phyloP scores from a whole-genome alignment of 2,797 vertebrate species.

The Oryzias dopingdopingensis region DNA sequence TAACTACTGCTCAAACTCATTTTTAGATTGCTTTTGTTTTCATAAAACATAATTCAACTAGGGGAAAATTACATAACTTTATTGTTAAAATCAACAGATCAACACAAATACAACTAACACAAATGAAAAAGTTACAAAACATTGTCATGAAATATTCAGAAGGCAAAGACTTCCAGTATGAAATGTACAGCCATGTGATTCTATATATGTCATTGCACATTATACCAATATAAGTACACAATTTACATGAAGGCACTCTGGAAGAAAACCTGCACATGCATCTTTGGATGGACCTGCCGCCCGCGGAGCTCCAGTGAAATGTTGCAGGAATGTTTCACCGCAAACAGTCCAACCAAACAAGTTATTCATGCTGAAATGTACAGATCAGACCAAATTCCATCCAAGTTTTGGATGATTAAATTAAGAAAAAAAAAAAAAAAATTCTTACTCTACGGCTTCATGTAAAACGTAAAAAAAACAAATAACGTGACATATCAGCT shows the following conservation, averaged over 20 bases:
- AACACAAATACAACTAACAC: conserved; percentile 47
- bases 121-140: conserved; percentile 39
- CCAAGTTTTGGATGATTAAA: neutral
- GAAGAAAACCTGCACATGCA: conserved; percentile 51
- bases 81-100: conserved; percentile 63
- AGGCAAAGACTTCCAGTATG: conserved; percentile 69
- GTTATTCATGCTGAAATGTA: conserved; percentile 2
- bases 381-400: neutral
- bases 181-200: conserved; percentile 86
- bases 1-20: no score
- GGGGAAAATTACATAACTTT: conserved; percentile 48
- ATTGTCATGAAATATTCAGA: conserved; percentile 53
- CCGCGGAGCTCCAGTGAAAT: conserved; percentile 85
- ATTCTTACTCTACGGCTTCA: no score
- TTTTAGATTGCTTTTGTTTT: neutral
- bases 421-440: no score
- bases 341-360: conserved; percentile 3
- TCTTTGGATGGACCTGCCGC: conserved; percentile 83
- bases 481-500: no score
- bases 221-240: conserved; percentile 67
- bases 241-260: conserved; percentile 70
- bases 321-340: conserved; percentile 42
- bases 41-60: neutral
- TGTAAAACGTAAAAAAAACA: no score
- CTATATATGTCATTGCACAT: conserved; percentile 87